Conservation (phyloP, 2,888 invertebrate genomes). For the Chouioia cunea region DNA sequence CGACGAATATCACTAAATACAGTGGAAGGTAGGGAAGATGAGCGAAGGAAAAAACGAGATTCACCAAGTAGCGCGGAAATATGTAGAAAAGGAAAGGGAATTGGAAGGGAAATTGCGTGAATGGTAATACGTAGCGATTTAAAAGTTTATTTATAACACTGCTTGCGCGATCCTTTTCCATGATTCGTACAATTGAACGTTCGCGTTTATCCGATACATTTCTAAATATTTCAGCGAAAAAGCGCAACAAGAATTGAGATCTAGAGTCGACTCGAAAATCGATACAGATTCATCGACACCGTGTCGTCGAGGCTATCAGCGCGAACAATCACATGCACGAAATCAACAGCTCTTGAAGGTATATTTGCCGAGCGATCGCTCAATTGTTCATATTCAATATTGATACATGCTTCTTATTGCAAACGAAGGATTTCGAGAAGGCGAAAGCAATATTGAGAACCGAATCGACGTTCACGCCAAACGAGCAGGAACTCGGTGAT, state of each 20-base stretch:
- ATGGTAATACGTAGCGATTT: slow-evolving; percentile 49
- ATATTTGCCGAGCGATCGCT: slow-evolving; percentile 25
- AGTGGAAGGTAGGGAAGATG: too few relatives aligned
- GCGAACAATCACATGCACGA: slow-evolving; percentile 54
- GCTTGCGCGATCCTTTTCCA: too few relatives aligned
- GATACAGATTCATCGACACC: neutral
- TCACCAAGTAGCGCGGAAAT: slow-evolving; percentile 46
- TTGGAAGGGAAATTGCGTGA: slow-evolving; percentile 51
- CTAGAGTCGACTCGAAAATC: slow-evolving; percentile 1
- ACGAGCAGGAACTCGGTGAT: slow-evolving; percentile 61
- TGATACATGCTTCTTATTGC: too few relatives aligned
- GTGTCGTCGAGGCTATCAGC: slow-evolving; percentile 48
- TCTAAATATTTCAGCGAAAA: slow-evolving; percentile 7
- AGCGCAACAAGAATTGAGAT: neutral
- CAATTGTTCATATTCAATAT: neutral
- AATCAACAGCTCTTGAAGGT: slow-evolving; percentile 62
- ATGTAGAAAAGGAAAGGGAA: slow-evolving; percentile 49
- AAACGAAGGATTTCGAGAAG: too few relatives aligned
- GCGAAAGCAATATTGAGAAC: slow-evolving; percentile 60
- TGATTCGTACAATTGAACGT: too few relatives aligned
- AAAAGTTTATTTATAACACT: too few relatives aligned
- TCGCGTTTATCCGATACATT: too few relatives aligned
- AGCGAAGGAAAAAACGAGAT: slow-evolving; percentile 28
- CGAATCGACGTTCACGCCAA: slow-evolving; percentile 61
- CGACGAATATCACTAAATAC: too few relatives aligned